phyloP scores from a whole-genome alignment of 2,888 invertebrate genomes.

The Odontocolon sp. region DNA sequence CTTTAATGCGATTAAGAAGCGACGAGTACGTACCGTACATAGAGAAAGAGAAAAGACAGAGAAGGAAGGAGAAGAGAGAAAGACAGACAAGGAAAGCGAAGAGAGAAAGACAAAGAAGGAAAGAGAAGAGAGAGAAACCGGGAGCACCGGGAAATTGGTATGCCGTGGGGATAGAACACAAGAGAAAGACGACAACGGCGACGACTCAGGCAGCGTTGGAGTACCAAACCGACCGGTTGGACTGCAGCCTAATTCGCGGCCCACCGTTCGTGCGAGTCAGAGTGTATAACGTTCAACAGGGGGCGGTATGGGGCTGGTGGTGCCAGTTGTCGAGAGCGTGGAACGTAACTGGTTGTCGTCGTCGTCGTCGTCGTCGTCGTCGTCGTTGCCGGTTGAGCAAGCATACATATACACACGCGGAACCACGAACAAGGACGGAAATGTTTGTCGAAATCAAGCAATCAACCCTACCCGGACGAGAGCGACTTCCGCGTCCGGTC shows the following conservation, averaged over 20 bases:
- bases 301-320: slow-evolving; percentile 29
- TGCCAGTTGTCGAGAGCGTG: slow-evolving; percentile 36
- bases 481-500: slow-evolving; percentile 50
- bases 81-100: too few species aligned
- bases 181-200: slow-evolving; percentile 47
- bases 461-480: slow-evolving; percentile 69
- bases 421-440: slow-evolving; percentile 59
- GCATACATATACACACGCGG: slow-evolving; percentile 8
- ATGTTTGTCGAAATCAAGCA: slow-evolving; percentile 78
- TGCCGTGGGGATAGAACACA: slow-evolving; percentile 64
- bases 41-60: too few species aligned
- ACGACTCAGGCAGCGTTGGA: slow-evolving; percentile 11
- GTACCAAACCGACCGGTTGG: slow-evolving; percentile 65
- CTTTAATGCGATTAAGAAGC: slow-evolving; percentile 75
- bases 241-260: slow-evolving; percentile 74
- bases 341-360: slow-evolving; percentile 41
- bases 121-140: not conserved
- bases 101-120: too few species aligned
- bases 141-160: slow-evolving; percentile 69
- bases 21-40: slow-evolving; percentile 60
- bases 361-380: slow-evolving; percentile 24
- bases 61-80: too few species aligned
- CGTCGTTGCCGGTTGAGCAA: slow-evolving; percentile 7
- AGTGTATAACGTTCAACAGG: slow-evolving; percentile 54
- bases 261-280: slow-evolving; percentile 51